Conservation (phyloP, 2,888 invertebrate species). For the Nematopogon swammerdamellus region DNA sequence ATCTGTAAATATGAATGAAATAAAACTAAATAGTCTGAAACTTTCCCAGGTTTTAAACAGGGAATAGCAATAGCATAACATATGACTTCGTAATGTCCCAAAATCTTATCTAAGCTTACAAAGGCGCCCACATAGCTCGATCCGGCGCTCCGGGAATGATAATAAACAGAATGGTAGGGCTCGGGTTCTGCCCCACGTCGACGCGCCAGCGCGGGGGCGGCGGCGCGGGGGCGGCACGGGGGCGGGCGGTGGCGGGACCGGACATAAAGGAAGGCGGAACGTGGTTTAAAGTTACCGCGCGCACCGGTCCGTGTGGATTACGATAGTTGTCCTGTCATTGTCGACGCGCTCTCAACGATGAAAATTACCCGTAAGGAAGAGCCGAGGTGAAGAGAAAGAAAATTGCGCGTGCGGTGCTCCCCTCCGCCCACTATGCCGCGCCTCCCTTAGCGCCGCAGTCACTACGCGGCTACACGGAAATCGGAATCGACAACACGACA, state of each 20-base stretch:
- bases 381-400: slow-evolving; percentile 2
- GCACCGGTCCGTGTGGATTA: neutral
- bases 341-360: slow-evolving; percentile 9
- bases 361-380: slow-evolving; percentile 9
- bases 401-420: slow-evolving; percentile 13
- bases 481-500: no score
- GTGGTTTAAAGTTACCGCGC: neutral
- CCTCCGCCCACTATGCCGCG: slow-evolving; percentile 8
- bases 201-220: no score
- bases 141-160: neutral
- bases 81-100: no score
- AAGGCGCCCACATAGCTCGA: neutral
- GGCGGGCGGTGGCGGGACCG: neutral
- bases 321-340: slow-evolving; percentile 11
- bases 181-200: no score
- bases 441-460: no score
- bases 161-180: neutral
- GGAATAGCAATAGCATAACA: no score
- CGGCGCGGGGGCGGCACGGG: no score
- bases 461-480: no score
- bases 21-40: no score
- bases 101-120: no score
- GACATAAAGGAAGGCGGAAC: neutral
- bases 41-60: no score
- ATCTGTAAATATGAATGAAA: no score